A percentile compares a stretch with the other conserved stretches of the same genome.
phyloP scores from a whole-genome alignment of 1,140 invertebrate species.

The Hyposmocoma kahamanoa region DNA sequence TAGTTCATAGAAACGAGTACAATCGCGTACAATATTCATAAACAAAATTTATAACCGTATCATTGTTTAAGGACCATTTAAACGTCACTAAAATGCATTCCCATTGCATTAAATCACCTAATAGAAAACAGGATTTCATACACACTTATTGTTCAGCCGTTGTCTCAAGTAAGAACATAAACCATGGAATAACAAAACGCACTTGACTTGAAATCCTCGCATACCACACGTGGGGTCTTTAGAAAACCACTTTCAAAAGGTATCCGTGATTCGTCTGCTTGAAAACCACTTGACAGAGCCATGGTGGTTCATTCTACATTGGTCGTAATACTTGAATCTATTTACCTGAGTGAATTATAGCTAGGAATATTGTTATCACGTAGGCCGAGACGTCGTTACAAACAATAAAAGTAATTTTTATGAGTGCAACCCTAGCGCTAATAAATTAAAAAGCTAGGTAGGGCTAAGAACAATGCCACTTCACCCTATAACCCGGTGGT shows the following conservation, averaged over 20 bases:
- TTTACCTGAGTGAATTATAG: constrained; percentile 54
- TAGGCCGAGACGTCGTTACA: constrained; percentile 66
- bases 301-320: constrained; percentile 17
- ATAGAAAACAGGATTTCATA: constrained; percentile 41
- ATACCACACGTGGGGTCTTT: constrained; percentile 29
- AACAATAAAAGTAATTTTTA: constrained; percentile 72
- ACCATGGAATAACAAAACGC: constrained; percentile 38
- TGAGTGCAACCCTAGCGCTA: constrained; percentile 60
- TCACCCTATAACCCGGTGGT: constrained; percentile 37
- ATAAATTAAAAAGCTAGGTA: constrained; percentile 65
- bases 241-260: background rate
- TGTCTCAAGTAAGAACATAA: constrained; percentile 43
- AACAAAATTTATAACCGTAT: constrained; percentile 26
- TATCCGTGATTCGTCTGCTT: background rate
- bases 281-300: background rate
- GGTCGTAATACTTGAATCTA: constrained; percentile 18
- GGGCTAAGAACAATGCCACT: constrained; percentile 59
- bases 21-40: constrained; percentile 1
- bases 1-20: too few species aligned
- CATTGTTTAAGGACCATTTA: constrained; percentile 33
- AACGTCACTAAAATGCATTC: constrained; percentile 40
- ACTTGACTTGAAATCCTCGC: constrained; percentile 49
- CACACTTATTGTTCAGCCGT: constrained; percentile 18
- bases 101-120: constrained; percentile 52
- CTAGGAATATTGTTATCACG: constrained; percentile 64